Evolutionary conservation across 1,140 invertebrate genomes (phyloP).

Genomic region (Drosophila subobscura): DNA sequence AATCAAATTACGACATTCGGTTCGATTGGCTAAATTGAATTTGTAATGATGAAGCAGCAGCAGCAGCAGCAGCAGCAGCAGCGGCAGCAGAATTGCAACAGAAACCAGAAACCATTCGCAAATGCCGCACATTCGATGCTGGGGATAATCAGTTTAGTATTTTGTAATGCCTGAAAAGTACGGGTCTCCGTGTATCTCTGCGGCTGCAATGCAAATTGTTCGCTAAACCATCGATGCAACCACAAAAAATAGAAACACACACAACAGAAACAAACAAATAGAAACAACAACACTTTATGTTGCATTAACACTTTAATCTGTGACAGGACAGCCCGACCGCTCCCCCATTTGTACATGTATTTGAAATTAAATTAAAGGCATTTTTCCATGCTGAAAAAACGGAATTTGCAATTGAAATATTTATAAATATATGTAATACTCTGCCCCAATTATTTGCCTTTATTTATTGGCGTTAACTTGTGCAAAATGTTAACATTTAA

Average conservation of each 20-base stretch:
- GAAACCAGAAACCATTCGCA: constrained; percentile 11
- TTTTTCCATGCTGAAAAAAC: constrained; percentile 38
- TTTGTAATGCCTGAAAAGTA: constrained; percentile 43
- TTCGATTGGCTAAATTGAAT: constrained; percentile 55
- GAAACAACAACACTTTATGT: constrained; percentile 46
- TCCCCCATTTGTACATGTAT: not conserved
- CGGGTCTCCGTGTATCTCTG: constrained; percentile 13
- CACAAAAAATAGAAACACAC: constrained; percentile 17
- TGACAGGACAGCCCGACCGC: constrained; percentile 25
- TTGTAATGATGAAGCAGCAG: constrained; percentile 35
- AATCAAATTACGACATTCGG: constrained; percentile 61
- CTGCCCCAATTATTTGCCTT: not conserved
- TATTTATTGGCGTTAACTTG: constrained; percentile 53
- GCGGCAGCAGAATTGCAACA: no score
- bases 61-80: no score
- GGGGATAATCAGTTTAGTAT: constrained; percentile 59
- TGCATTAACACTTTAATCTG: constrained; percentile 66
- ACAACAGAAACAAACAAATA: constrained; percentile 32
- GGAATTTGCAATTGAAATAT: constrained; percentile 46
- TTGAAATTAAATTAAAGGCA: constrained; percentile 61
- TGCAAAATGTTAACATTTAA: constrained; percentile 63
- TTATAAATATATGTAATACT: constrained; percentile 23
- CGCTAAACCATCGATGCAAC: constrained; percentile 32
- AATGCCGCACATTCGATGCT: constrained; percentile 43
- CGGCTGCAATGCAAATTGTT: constrained; percentile 48